These are phyloP conservation scores for Hydrozoanthus tunicans DNA, from an alignment of 64 coral and sea anemone genomes.

Conservation along the genomic window DNA sequence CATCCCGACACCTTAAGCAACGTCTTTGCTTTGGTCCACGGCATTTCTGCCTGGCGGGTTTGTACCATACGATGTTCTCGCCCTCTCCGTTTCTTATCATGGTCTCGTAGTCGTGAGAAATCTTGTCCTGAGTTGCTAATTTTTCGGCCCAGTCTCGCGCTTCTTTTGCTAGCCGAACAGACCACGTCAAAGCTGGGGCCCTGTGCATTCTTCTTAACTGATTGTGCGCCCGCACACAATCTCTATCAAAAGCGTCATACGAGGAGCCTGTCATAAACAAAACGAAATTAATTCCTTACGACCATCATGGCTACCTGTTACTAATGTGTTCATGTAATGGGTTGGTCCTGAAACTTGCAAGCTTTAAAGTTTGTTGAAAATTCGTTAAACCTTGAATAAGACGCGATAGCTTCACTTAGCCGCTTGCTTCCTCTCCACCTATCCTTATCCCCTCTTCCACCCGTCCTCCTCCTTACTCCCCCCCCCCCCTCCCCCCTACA, in stretches of 20 bases:
- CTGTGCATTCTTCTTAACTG: slow-evolving; percentile 23
- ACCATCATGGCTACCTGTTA: not conserved
- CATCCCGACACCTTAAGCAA: slow-evolving; percentile 21
- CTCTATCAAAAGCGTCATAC: slow-evolving; percentile 30
- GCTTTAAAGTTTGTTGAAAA: no score
- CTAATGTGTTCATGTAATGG: not conserved
- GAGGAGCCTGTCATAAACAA: not conserved
- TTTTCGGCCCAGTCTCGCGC: slow-evolving; percentile 41
- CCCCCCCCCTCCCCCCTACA: not conserved
- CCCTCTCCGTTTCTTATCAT: slow-evolving; percentile 40
- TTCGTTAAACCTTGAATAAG: no score
- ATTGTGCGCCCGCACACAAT: slow-evolving; percentile 36
- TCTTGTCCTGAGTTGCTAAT: slow-evolving; percentile 31
- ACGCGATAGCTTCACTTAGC: no score
- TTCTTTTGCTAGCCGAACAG: slow-evolving; percentile 26
- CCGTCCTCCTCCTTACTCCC: not conserved
- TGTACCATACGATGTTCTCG: slow-evolving; percentile 30
- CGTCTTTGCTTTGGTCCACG: not conserved
- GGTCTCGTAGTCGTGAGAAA: slow-evolving; percentile 24
- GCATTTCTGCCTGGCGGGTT: slow-evolving; percentile 34
- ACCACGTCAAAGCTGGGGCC: slow-evolving; percentile 27
- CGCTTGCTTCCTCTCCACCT: no score
- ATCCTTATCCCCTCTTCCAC: no score
- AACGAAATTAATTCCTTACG: not conserved
- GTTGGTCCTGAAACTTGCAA: not conserved